Percentiles rank a stretch among this genome's conserved stretches.
Evolutionary conservation across 2,797 vertebrate genomes (phyloP).

Genomic region (Enteromius anoplus): DNA sequence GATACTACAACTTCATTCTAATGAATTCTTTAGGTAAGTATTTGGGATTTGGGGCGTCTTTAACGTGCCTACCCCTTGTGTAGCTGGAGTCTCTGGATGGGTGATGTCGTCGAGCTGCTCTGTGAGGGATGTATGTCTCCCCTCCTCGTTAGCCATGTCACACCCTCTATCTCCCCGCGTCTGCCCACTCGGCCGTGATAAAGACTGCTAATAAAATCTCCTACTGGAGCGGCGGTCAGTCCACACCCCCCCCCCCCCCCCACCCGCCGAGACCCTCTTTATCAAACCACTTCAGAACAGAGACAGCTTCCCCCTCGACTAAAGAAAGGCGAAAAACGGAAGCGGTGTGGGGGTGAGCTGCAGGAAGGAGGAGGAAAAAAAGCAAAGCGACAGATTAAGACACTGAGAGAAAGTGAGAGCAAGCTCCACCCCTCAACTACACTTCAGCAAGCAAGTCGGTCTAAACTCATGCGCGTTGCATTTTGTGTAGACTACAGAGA

Average conservation of each 20-base stretch:
- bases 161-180: conserved; percentile 7
- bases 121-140: conserved; percentile 32
- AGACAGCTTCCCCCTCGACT: conserved; percentile 15
- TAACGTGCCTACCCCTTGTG: conserved; percentile 31
- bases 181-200: conserved; percentile 10
- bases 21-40: neutral
- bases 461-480: neutral
- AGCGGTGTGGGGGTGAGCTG: conserved; percentile 33
- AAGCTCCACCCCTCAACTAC: conserved; percentile 51
- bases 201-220: conserved; percentile 37
- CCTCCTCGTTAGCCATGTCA: conserved; percentile 54
- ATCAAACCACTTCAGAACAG: conserved; percentile 28
- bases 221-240: conserved; percentile 4
- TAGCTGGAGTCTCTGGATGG: conserved; percentile 35
- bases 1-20: neutral
- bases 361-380: neutral
- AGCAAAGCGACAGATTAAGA: conserved; percentile 32
- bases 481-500: neutral
- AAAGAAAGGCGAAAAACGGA: conserved; percentile 24
- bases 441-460: conserved; percentile 26
- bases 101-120: conserved; percentile 24
- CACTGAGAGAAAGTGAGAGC: conserved; percentile 17
- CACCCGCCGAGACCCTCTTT: conserved; percentile 9
- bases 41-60: neutral
- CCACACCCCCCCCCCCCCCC: neutral